Evolutionary conservation across 2,797 vertebrate genomes (phyloP).

Genomic region (Ara ararauna): DNA sequence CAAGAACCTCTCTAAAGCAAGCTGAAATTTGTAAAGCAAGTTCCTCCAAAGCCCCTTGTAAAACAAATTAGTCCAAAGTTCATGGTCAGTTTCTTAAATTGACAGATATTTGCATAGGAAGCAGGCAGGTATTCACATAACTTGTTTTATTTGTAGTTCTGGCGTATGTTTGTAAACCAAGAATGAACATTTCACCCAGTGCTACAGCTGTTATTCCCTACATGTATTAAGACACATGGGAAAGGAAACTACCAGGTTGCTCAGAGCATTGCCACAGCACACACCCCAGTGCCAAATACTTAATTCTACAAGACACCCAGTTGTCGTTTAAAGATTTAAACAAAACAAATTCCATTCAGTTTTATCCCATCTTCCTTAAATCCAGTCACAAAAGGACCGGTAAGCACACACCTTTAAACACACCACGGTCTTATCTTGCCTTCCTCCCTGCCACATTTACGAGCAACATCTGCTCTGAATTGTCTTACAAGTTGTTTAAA

Average conservation of each 20-base stretch:
- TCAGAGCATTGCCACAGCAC: neutral
- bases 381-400: neutral
- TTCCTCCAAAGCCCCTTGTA: slow-evolving; percentile 9
- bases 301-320: neutral
- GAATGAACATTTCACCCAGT: neutral
- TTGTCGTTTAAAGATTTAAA: neutral
- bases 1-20: slow-evolving; percentile 22
- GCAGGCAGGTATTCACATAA: neutral
- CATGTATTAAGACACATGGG: fast-evolving
- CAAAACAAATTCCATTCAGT: neutral
- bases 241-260: neutral
- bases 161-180: neutral
- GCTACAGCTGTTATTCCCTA: neutral
- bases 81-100: neutral
- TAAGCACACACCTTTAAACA: neutral
- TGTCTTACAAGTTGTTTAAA: slow-evolving; percentile 8
- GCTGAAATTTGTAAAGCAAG: slow-evolving; percentile 1
- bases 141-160: neutral
- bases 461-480: neutral
- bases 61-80: slow-evolving; percentile 29
- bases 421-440: neutral
- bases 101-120: slow-evolving; percentile 27
- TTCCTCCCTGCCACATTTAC: neutral
- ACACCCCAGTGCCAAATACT: neutral
- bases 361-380: neutral